Evolutionary conservation across 2,797 vertebrate species (phyloP).

Genomic region (Ctenopoma multispine): DNA sequence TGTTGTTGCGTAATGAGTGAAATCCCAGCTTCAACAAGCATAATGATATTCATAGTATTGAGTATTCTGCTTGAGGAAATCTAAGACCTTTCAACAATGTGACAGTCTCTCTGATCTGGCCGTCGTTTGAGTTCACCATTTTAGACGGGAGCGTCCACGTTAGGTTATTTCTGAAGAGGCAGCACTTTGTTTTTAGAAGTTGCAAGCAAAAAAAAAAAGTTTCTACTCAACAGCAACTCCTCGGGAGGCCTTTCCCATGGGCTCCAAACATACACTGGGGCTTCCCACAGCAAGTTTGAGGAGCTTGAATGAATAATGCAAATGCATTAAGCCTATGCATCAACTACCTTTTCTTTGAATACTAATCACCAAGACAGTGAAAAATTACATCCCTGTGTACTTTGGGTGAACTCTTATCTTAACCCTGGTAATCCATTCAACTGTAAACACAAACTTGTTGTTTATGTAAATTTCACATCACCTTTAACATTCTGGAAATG

Average conservation of each 20-base stretch:
- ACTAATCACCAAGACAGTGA: slow-evolving; percentile 52
- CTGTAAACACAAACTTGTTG: slow-evolving; percentile 29
- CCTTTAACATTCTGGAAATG: slow-evolving; percentile 9
- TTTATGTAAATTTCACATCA: slow-evolving; percentile 38
- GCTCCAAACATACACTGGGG: slow-evolving; percentile 40
- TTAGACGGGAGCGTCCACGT: slow-evolving; percentile 25
- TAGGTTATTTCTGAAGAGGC: slow-evolving; percentile 33
- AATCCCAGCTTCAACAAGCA: too few relatives aligned
- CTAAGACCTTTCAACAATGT: slow-evolving; percentile 29
- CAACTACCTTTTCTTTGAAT: slow-evolving; percentile 61
- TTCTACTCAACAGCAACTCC: slow-evolving; percentile 42
- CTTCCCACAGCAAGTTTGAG: slow-evolving; percentile 50
- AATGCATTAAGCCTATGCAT: slow-evolving; percentile 51
- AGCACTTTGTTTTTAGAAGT: slow-evolving; percentile 60
- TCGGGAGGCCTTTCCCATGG: slow-evolving; percentile 39
- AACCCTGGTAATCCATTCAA: slow-evolving; percentile 5
- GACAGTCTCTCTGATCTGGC: slow-evolving; percentile 54
- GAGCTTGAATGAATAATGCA: slow-evolving; percentile 67
- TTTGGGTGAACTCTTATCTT: slow-evolving; percentile 52
- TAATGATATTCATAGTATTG: background rate
- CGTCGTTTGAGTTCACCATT: slow-evolving; percentile 34
- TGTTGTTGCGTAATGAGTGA: too few relatives aligned
- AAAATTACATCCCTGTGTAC: slow-evolving; percentile 34
- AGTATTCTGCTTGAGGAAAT: background rate
- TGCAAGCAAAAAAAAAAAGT: slow-evolving; percentile 69